Evolutionary conservation across 2,797 vertebrate genomes (phyloP), one percentile per base, ranked within the genome.

Genomic region (Centroberyx gerrardi): DNA sequence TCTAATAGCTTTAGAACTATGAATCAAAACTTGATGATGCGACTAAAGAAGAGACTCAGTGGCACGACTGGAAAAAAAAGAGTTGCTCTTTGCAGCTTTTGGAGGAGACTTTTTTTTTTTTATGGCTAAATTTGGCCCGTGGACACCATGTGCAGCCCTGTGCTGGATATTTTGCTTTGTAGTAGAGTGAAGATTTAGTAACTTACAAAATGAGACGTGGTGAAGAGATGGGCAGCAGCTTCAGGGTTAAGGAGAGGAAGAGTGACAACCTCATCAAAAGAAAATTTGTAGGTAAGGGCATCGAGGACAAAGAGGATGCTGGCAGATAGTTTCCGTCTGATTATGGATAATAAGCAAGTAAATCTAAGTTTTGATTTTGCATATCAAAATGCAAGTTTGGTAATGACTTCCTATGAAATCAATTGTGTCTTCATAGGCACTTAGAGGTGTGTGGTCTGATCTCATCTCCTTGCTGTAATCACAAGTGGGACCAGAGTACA

Each of bases 361-460:
- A 76, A 82, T 77, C 69, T 55, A 72, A 72, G 68, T 84, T 85
- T 83, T 77, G 72, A 77, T 89, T 86, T 82, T 58, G 49, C 55
- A 76, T 68, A 52, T 58, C 22, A 22, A 52, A 48, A 68, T 72
- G 67, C 33, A 40, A 56, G 65, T 72, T 36, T 64, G 61, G 80
- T 83, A 85, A 89, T 88, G 76, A 85, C 66, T 66, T 63, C 71
- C 54, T 84, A 66, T 42, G 76, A 68, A 88, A 87, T 84, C 55
- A 87, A 65, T 72, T 78, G 65, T 42, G 27, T 65, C 55, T 80
- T 66, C 31, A 56, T 73, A 70, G 67, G 75, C 75, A 77, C 75
- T 74, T 87, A 82, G 80, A 90, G 72, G 81, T 85, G 74, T 83
- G 63, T 81, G 74, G 80, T 68, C 70, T 66, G 78, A 85, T 78